phyloP scores from a whole-genome alignment of 2,888 invertebrate species.

The Cetonia aurata region DNA sequence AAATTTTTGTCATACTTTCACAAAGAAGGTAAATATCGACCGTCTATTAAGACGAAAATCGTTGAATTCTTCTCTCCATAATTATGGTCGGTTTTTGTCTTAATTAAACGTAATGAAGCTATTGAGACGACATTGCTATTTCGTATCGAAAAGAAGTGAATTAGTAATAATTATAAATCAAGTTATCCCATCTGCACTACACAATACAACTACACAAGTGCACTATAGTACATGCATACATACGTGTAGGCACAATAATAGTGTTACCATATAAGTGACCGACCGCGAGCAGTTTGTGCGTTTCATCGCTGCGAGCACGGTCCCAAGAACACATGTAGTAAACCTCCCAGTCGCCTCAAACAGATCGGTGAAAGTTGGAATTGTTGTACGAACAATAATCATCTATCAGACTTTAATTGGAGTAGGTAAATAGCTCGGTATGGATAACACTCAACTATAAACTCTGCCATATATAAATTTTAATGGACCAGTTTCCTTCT shows the following conservation, averaged over 20 bases:
- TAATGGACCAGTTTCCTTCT: constrained; percentile 58
- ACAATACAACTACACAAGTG: constrained; percentile 38
- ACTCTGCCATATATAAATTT: constrained; percentile 64
- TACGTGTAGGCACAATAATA: constrained; percentile 58
- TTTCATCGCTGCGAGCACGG: constrained; percentile 47
- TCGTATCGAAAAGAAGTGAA: constrained; percentile 40
- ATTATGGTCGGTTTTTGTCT: constrained; percentile 35
- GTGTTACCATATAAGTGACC: constrained; percentile 57
- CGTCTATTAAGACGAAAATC: constrained; percentile 23
- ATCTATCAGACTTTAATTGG: constrained; percentile 67
- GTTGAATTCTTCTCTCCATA: constrained; percentile 30
- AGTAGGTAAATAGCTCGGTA: constrained; percentile 65
- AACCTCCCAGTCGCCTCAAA: constrained; percentile 50
- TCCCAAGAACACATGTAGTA: constrained; percentile 45
- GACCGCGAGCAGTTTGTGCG: constrained; percentile 42
- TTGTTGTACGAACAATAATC: constrained; percentile 62
- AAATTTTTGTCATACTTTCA: constrained; percentile 22
- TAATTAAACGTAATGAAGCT: constrained; percentile 40
- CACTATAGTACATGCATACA: constrained; percentile 38
- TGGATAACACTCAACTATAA: constrained; percentile 61
- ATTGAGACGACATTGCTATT: constrained; percentile 32
- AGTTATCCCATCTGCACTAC: constrained; percentile 41
- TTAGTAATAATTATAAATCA: constrained; percentile 43
- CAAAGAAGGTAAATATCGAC: constrained; percentile 20
- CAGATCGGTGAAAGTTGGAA: constrained; percentile 54